Conservation (phyloP, 2,888 invertebrate species). For the Ethmia dodecea region DNA sequence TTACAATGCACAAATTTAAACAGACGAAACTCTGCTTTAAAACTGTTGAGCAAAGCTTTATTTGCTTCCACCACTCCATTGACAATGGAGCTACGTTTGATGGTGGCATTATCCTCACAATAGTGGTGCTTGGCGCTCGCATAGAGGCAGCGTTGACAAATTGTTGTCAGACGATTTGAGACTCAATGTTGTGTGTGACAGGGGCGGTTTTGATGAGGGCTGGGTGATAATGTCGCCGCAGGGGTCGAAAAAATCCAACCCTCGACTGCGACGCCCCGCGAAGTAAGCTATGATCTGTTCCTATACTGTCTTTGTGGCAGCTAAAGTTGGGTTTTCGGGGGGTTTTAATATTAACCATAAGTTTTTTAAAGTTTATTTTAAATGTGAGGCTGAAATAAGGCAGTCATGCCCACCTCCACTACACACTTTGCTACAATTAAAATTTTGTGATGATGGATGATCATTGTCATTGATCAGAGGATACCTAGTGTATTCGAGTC, state of each 20-base stretch:
- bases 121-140: conserved; percentile 71
- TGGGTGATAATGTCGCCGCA: conserved; percentile 49
- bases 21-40: conserved; percentile 6
- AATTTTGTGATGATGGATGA: too few relatives aligned
- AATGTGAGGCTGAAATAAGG: too few relatives aligned
- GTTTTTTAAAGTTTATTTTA: too few relatives aligned
- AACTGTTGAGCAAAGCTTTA: conserved; percentile 20
- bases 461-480: too few relatives aligned
- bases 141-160: conserved; percentile 65
- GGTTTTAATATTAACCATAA: neutral
- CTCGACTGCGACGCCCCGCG: conserved; percentile 73
- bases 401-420: too few relatives aligned
- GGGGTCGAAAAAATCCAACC: conserved; percentile 70
- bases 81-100: conserved; percentile 69
- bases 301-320: conserved; percentile 53
- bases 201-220: conserved; percentile 33
- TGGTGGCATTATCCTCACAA: conserved; percentile 72
- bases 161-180: conserved; percentile 31
- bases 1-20: conserved; percentile 27
- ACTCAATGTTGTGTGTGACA: conserved; percentile 29
- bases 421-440: too few relatives aligned
- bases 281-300: conserved; percentile 74
- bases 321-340: conserved; percentile 10
- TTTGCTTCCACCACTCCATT: conserved; percentile 19
- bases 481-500: too few relatives aligned